Base-by-base conservation (phyloP, 2,888 invertebrate genomes). In the Isoperla grammatica region DNA sequence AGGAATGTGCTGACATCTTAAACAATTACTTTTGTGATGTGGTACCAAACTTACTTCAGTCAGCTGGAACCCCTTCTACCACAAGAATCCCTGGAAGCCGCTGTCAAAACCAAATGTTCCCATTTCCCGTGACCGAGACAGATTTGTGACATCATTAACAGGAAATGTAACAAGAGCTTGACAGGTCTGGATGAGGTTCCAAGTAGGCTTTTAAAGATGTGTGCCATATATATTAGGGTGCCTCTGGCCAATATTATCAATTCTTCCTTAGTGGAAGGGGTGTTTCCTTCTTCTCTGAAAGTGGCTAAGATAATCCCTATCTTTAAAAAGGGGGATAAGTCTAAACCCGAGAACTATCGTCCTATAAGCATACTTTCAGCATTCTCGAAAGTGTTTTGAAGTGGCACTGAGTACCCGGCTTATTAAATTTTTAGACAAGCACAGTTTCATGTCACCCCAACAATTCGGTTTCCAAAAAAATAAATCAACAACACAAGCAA, bases 401-500 rank as follows among this genome's bases (percentile, higher is more conserved):
- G 6, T 43, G 13, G 45, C 45, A 9, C 40, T 56, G 3, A 22
- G 45, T 15, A 56, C 19, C 6, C 42, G 43, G 13, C 13, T 56
- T 13, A 43, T 56, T 1, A 56, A 56, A 11, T 56, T 43, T 22
- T n/a, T 56, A 5, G 43, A 19, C 13, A 19, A 19, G 8, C 22
- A 56, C n/a, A 8, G 42, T 8, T 15, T 56, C 5, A n/a, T 56
- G 15, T 29, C 22, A 2, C 17, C 42, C 23, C n/a, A 56, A 6
- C 42, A 56, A 17, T 56, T 37, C 35, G 42, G 43, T 5, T 42
- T 56, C 9, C 56, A 56, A 19, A 56, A 56, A 39, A 22, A 22
- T 1, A 56, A 56, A 56, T 17, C 42, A 12, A 56, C 56, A 42
- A 56, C 43, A 6, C 35, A 42, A 17, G 55, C 55, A n/a, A 55